A percentile compares a stretch with the other conserved stretches of the same genome.
phyloP scores from a whole-genome alignment of 2,113 vertebrate species.

The Nanger granti region DNA sequence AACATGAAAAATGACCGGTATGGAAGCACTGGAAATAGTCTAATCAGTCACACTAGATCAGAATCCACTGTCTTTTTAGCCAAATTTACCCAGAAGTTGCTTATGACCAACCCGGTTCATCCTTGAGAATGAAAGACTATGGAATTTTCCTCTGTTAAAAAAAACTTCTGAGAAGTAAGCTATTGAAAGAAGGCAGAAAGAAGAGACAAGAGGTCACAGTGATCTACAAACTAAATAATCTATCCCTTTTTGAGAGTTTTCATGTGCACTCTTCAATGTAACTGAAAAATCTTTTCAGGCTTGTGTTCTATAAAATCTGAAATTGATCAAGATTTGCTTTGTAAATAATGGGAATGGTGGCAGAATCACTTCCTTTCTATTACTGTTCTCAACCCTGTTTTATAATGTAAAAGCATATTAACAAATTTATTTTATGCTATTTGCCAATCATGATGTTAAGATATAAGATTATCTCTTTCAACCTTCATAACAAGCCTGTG shows the following conservation, averaged over 20 bases:
- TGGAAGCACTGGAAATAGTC: not conserved
- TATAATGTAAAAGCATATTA: not conserved
- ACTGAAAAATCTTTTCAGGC: not conserved
- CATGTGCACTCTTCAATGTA: not conserved
- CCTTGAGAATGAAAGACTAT: not conserved
- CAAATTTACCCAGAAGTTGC: not conserved
- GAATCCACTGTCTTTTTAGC: not conserved
- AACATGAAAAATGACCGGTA: not conserved
- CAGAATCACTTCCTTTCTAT: slow-evolving; percentile 1
- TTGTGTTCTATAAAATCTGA: not conserved
- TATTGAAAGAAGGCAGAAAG: not conserved
- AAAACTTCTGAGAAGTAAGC: not conserved
- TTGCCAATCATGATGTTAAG: not conserved
- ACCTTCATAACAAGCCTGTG: not conserved
- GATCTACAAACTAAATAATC: not conserved
- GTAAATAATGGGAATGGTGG: not conserved
- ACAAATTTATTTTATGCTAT: not conserved
- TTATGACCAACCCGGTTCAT: not conserved
- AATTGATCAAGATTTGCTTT: not conserved
- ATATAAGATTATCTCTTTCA: not conserved
- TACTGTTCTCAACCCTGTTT: not conserved
- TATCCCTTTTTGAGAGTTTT: not conserved
- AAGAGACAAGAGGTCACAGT: not conserved
- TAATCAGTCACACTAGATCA: not conserved
- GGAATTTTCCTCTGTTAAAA: not conserved